Conservation (phyloP, 2,797 vertebrate species). For the Protonibea diacanthus region DNA sequence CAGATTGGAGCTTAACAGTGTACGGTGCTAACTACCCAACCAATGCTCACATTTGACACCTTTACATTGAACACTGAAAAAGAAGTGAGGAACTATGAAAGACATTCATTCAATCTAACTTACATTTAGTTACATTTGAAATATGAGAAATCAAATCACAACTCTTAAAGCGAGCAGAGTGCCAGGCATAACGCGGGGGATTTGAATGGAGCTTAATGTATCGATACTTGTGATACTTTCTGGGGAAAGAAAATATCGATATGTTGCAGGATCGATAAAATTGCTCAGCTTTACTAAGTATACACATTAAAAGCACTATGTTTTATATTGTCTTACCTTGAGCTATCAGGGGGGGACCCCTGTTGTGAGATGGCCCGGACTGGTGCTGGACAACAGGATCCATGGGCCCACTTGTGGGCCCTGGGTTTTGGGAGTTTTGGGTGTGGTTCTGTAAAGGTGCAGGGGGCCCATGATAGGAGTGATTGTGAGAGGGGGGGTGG, state of each 20-base stretch:
- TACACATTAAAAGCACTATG: neutral
- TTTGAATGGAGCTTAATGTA: no score
- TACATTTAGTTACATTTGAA: neutral
- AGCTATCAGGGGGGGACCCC: constrained; percentile 79
- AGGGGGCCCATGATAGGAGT: constrained; percentile 82
- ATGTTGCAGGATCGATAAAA: no score
- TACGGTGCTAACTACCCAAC: constrained; percentile 47
- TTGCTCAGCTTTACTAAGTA: no score
- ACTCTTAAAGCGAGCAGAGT: neutral
- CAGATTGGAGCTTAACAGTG: constrained; percentile 72
- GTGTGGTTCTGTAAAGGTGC: constrained; percentile 79
- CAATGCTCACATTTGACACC: constrained; percentile 65
- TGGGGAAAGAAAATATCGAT: no score
- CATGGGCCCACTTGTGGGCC: constrained; percentile 74
- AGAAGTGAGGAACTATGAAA: neutral
- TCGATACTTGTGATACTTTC: no score
- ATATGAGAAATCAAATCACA: neutral
- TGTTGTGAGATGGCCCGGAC: constrained; percentile 89
- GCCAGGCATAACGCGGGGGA: no score
- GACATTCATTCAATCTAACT: neutral
- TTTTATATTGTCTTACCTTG: constrained; percentile 86
- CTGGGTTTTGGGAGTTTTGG: constrained; percentile 76
- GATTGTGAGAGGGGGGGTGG: constrained; percentile 81
- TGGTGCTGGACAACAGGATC: constrained; percentile 89
- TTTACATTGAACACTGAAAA: constrained; percentile 32